phyloP scores from a whole-genome alignment of 2,113 vertebrate species.

The Phaethon lepturus region DNA sequence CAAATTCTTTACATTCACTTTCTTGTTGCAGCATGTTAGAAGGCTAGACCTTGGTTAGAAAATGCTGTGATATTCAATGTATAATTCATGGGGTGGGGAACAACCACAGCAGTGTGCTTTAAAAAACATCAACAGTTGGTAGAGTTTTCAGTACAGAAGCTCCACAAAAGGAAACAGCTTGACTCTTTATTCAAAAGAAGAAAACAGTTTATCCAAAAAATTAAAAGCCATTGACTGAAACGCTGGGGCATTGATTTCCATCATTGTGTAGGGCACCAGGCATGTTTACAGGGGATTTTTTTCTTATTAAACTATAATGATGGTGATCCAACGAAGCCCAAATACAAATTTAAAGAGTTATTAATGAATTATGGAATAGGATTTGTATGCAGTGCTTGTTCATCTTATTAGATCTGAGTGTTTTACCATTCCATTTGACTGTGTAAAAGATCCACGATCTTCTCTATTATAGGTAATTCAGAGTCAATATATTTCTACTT shows the following conservation, averaged over 20 bases:
- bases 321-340: background rate
- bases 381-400: background rate
- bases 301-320: background rate
- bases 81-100: conserved; percentile 42
- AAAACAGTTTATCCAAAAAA: conserved; percentile 47
- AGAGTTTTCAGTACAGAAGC: conserved; percentile 67
- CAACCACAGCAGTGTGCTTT: conserved; percentile 35
- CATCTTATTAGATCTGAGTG: background rate
- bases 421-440: background rate
- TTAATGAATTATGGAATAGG: background rate
- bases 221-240: conserved; percentile 50
- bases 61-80: conserved; percentile 50
- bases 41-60: conserved; percentile 64
- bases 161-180: conserved; percentile 68
- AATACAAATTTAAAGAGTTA: background rate
- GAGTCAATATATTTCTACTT: background rate
- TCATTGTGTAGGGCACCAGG: background rate
- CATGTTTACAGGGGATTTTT: background rate
- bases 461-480: background rate
- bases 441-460: background rate
- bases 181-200: conserved; percentile 53
- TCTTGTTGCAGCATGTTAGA: conserved; percentile 85
- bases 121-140: conserved; percentile 65
- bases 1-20: conserved; percentile 90
- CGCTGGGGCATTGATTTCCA: background rate